phyloP scores from a whole-genome alignment of 2,797 vertebrate genomes.

The Pithecia hirsuta region DNA sequence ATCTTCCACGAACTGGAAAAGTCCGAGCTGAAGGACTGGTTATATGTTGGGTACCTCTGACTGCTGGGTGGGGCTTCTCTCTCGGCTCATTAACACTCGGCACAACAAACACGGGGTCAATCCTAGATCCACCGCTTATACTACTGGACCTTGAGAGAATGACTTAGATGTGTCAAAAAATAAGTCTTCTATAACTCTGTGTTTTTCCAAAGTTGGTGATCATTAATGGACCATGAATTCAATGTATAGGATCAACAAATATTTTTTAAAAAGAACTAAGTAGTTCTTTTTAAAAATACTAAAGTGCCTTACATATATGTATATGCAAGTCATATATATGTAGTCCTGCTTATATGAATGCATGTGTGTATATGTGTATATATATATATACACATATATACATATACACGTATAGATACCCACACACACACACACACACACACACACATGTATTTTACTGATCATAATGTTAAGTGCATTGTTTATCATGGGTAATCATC shows the following conservation, averaged over 20 bases:
- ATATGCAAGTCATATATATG: not conserved
- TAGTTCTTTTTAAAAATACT: not conserved
- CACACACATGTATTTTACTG: not conserved
- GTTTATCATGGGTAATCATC: not conserved
- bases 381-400: too few relatives aligned
- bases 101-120: not conserved
- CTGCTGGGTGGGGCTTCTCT: not conserved
- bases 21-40: not conserved
- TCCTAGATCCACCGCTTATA: not conserved
- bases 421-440: too few relatives aligned
- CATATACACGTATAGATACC: fast-evolving
- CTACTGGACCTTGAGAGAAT: not conserved
- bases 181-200: not conserved
- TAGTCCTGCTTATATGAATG: not conserved
- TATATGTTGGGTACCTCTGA: not conserved
- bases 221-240: not conserved
- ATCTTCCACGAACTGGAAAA: not conserved
- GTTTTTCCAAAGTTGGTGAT: not conserved
- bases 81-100: not conserved
- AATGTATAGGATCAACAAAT: not conserved
- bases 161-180: not conserved
- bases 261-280: not conserved
- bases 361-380: too few relatives aligned
- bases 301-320: not conserved
- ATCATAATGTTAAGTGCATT: not conserved